Evolutionary conservation across 2,113 vertebrate species (phyloP).

Genomic region (Vulpes ferrilata): DNA sequence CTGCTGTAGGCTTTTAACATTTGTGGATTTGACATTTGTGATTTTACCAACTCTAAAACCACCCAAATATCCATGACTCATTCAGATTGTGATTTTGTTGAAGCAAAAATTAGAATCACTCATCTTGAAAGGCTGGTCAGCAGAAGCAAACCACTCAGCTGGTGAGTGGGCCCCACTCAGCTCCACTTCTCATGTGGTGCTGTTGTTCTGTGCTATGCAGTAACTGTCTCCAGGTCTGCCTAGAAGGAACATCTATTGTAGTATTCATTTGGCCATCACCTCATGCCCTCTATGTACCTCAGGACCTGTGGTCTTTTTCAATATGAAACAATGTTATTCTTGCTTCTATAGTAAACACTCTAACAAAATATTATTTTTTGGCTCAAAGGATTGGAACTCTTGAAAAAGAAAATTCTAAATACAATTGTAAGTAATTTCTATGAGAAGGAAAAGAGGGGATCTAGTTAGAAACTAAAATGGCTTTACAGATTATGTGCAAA

Average conservation of each 20-base stretch:
- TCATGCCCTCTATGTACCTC: neutral
- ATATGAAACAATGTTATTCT: neutral
- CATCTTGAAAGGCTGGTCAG: neutral
- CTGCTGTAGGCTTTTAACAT: constrained; percentile 53
- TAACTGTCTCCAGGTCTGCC: neutral
- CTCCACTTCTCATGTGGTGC: neutral
- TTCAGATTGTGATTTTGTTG: constrained; percentile 52
- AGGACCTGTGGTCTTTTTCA: constrained; percentile 28
- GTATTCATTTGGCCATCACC: neutral
- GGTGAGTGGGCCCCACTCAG: neutral
- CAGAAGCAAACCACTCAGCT: constrained; percentile 13
- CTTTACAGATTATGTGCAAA: neutral
- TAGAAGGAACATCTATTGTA: neutral
- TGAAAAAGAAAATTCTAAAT: constrained; percentile 39
- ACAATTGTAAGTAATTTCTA: constrained; percentile 21
- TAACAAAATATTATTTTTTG: neutral
- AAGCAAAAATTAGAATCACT: constrained; percentile 50
- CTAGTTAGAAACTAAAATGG: neutral
- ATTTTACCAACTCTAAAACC: constrained; percentile 28
- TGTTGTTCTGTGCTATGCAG: neutral
- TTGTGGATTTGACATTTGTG: constrained; percentile 59
- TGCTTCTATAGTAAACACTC: neutral
- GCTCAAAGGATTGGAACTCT: neutral
- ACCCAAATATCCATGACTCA: constrained; percentile 56
- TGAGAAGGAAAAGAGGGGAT: neutral